These are phyloP conservation scores for Amphilophus citrinellus DNA, from an alignment of 2,113 vertebrate species.

Conservation along the genomic window DNA sequence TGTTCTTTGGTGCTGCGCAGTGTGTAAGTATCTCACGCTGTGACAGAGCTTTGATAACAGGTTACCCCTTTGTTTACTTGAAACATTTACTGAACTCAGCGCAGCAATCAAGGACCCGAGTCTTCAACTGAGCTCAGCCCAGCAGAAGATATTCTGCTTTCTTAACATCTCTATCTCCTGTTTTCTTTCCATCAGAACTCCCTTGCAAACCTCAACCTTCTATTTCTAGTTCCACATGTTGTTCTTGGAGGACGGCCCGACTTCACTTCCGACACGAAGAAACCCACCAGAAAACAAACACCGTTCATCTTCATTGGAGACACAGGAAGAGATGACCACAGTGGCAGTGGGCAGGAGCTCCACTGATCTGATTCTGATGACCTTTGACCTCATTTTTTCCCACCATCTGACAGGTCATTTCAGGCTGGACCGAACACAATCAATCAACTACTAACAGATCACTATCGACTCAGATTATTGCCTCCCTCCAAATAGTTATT, in stretches of 20 bases:
- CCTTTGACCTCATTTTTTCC: conserved; percentile 81
- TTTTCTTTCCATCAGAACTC: conserved; percentile 59
- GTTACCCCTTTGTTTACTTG: background rate
- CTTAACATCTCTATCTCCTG: conserved; percentile 40
- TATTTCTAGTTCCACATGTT: conserved; percentile 65
- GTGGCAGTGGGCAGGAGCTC: conserved; percentile 66
- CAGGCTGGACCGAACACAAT: conserved; percentile 66
- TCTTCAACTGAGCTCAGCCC: background rate
- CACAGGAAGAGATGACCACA: conserved; percentile 63
- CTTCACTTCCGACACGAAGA: conserved; percentile 70
- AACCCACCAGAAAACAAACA: conserved; percentile 62
- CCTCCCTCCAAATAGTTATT: conserved; percentile 58
- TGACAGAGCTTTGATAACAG: conserved; percentile 8
- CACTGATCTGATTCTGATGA: conserved; percentile 74
- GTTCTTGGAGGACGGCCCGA: conserved; percentile 61
- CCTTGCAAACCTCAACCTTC: conserved; percentile 46
- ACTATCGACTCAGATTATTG: conserved; percentile 64
- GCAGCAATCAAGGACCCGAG: background rate
- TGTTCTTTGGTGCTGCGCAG: background rate
- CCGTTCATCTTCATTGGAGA: conserved; percentile 46
- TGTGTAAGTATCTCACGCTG: conserved; percentile 11
- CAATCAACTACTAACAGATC: conserved; percentile 78
- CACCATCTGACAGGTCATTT: conserved; percentile 81
- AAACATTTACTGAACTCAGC: background rate
- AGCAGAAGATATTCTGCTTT: conserved; percentile 13